Conservation (phyloP, 2,888 invertebrate genomes). For the Andrena dorsata region DNA sequence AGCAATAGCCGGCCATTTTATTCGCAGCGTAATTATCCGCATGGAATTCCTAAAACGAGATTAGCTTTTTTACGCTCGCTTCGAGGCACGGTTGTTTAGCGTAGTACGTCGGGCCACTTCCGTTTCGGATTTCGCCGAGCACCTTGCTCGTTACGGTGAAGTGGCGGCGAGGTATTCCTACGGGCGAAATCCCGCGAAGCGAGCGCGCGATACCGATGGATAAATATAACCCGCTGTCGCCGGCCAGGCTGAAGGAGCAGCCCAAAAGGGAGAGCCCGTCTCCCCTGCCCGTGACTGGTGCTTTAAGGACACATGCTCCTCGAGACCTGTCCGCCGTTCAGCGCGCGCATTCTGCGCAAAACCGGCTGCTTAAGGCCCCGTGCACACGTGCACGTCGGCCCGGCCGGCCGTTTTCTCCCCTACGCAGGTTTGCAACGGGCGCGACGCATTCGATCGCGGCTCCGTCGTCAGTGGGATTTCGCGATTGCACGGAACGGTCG, state of each 20-base stretch:
- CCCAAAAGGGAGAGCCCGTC: constrained; percentile 35
- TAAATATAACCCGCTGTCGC: constrained; percentile 59
- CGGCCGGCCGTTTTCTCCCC: constrained; percentile 38
- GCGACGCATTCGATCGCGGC: constrained; percentile 47
- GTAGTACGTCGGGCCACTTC: not conserved
- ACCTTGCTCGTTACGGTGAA: constrained; percentile 20
- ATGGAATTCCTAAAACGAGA: not conserved
- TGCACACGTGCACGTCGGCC: constrained; percentile 42
- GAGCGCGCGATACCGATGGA: constrained; percentile 29
- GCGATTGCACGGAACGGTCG: constrained; percentile 57
- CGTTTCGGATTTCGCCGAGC: constrained; percentile 1
- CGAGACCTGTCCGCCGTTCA: constrained; percentile 16
- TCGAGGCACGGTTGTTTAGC: not conserved
- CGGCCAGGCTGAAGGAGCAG: constrained; percentile 29
- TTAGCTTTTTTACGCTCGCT: not conserved
- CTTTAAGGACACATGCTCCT: constrained; percentile 40
- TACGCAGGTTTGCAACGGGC: constrained; percentile 41
- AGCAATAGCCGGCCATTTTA: not conserved
- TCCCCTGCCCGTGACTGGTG: constrained; percentile 21
- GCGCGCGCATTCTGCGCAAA: constrained; percentile 28
- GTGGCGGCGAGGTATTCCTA: constrained; percentile 31
- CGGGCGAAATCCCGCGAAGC: constrained; percentile 32
- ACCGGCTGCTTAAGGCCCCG: constrained; percentile 49
- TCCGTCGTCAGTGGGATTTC: constrained; percentile 60
- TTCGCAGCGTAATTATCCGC: not conserved